Evolutionary conservation across 2,113 vertebrate species (phyloP).

Genomic region (Plotosus lineatus): DNA sequence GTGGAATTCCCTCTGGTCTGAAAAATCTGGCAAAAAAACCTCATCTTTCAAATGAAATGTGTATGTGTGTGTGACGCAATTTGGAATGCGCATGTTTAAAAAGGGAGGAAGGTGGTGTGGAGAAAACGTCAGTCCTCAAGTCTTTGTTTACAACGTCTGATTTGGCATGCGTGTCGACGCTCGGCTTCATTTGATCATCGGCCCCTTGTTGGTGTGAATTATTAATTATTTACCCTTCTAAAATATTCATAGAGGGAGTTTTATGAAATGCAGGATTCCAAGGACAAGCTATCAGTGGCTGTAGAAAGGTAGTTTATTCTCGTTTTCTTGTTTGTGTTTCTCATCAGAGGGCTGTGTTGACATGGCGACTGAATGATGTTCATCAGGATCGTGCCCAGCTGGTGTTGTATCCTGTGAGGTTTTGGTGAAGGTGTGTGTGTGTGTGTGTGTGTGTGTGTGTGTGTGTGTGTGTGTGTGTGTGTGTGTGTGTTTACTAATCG

Average conservation of each 20-base stretch:
- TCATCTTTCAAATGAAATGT: conserved; percentile 64
- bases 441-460: conserved; percentile 23
- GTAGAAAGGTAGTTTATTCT: conserved; percentile 59
- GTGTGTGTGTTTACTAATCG: conserved; percentile 48
- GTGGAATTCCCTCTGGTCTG: conserved; percentile 65
- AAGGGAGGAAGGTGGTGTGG: conserved; percentile 56
- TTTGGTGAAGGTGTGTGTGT: not conserved
- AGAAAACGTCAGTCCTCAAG: conserved; percentile 65
- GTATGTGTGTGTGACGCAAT: conserved; percentile 54
- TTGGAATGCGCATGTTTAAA: conserved; percentile 70
- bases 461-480: not conserved
- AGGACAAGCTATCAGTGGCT: conserved; percentile 61
- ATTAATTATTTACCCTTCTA: conserved; percentile 76
- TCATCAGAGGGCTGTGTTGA: conserved; percentile 59
- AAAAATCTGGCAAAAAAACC: conserved; percentile 63
- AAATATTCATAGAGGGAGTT: conserved; percentile 71
- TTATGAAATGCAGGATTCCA: conserved; percentile 57
- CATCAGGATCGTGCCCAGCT: not conserved
- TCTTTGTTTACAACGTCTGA: conserved; percentile 73
- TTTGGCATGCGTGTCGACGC: conserved; percentile 68
- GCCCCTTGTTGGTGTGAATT: conserved; percentile 72
- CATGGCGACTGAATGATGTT: conserved; percentile 52
- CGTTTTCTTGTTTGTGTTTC: conserved; percentile 54
- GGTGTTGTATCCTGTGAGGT: not conserved
- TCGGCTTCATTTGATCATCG: conserved; percentile 72